These are phyloP conservation scores for Neuroscelio doddi DNA, from an alignment of 2,888 invertebrate genomes.

Conservation along the genomic window DNA sequence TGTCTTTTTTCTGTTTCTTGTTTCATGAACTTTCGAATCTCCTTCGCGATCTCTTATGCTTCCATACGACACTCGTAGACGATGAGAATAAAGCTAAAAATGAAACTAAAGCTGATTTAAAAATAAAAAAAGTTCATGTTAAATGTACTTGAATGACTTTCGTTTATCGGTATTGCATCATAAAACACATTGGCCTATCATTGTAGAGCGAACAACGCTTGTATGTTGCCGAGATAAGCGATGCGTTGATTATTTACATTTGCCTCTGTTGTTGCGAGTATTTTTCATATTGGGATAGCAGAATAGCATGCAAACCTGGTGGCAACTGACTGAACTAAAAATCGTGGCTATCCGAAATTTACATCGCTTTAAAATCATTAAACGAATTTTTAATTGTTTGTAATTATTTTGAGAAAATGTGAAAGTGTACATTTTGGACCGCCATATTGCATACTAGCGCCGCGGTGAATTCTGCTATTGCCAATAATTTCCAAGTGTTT, in stretches of 20 bases:
- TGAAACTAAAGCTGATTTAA: conserved; percentile 6
- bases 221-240: conserved; percentile 46
- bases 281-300: conserved; percentile 32
- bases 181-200: conserved; percentile 47
- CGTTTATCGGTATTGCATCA: conserved; percentile 43
- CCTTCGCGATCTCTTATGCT: conserved; percentile 36
- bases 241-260: conserved; percentile 47
- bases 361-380: neutral
- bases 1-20: neutral
- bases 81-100: conserved; percentile 28
- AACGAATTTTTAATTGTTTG: neutral
- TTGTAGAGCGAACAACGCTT: conserved; percentile 47
- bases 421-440: neutral
- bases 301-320: conserved; percentile 7
- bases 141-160: conserved; percentile 43
- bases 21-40: conserved; percentile 8
- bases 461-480: conserved; percentile 3
- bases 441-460: neutral
- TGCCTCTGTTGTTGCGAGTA: conserved; percentile 49
- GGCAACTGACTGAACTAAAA: conserved; percentile 14
- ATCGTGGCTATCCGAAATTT: neutral
- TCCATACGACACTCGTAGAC: conserved; percentile 35
- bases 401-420: neutral
- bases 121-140: conserved; percentile 32
- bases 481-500: conserved; percentile 39